Evolutionary conservation across 1,140 invertebrate genomes (phyloP).

Genomic region (Drosophila murphyi): DNA sequence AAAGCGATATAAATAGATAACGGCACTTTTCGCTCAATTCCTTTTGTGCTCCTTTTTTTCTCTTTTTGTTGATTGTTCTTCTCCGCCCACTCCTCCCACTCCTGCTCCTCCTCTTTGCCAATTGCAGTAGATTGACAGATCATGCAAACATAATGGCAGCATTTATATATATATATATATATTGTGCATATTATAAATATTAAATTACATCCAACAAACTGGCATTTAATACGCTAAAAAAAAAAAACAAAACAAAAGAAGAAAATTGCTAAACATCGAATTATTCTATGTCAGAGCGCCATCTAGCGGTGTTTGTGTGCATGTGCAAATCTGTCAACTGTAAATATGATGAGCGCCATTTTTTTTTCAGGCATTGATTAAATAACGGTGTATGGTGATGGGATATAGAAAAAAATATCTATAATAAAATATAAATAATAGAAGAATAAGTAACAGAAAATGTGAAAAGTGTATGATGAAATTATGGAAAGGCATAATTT

Average conservation of each 20-base stretch:
- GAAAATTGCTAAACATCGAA: not conserved
- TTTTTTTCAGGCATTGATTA: constrained; percentile 14
- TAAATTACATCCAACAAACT: constrained; percentile 72
- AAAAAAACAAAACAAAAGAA: not conserved
- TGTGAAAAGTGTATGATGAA: no score
- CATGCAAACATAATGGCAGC: constrained; percentile 80
- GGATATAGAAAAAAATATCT: not conserved
- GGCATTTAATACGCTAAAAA: constrained; percentile 36
- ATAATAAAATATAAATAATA: not conserved
- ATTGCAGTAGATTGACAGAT: constrained; percentile 78
- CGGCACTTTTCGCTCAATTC: constrained; percentile 69
- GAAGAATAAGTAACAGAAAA: no score
- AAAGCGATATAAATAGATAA: constrained; percentile 82
- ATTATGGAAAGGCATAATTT: no score
- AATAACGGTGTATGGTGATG: constrained; percentile 6
- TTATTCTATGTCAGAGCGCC: constrained; percentile 2
- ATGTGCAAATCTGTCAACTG: constrained; percentile 22
- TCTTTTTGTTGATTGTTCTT: not conserved
- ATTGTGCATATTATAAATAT: constrained; percentile 78
- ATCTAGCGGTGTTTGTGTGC: constrained; percentile 5
- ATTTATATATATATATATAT: not conserved
- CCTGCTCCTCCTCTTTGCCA: constrained; percentile 31
- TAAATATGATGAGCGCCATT: constrained; percentile 10
- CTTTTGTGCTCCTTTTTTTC: constrained; percentile 5
- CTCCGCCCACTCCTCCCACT: not conserved